Base-by-base conservation (phyloP, 2,888 invertebrate genomes). In the Tribolium freemani region DNA sequence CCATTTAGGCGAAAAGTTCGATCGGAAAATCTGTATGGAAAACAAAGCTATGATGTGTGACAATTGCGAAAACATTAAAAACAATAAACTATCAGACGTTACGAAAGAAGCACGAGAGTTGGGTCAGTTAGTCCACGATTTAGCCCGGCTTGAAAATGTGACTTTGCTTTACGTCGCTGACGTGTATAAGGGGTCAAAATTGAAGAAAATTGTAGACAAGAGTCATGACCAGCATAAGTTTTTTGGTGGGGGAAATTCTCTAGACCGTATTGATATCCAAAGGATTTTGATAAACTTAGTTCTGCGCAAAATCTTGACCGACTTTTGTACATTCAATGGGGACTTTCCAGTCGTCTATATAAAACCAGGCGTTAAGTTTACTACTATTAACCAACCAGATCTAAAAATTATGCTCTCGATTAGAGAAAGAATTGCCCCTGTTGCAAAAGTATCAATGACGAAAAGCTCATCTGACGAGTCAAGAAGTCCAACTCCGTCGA, bases 1-100 rank as follows among this genome's bases (percentile, higher is more conserved):
- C 78, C 96, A 97, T 86, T 95, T 97, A 84, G 96, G 96, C 1
- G 96, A 97, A 86, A 88, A 89, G 46, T 97, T 96, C 87, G 90
- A 92, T 76, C 87, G 93, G 44, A 89, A 91, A 5, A 87, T 90
- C 54, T 99, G 99, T 83, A 87, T 91, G 6, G 84, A 87, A 11
- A 90, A 92, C 78, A 88, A 88, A 9, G 84, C 84, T 31, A 93
- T 95, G 0, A 91, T 93, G 0, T 99, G 99, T 87, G 98, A 98
- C 86, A 97, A 96, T 87, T 99, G 99, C 82, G 87, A 90, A 63
- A 89, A 89, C 68, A 89, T 90, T 80, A 90, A 91, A 71, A 86
- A 88, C 44, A 90, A 88, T 76, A 88, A 89, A 51, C 71, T 73
- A 86, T 87, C 89, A 4, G 95, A 98, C 86, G 94, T 95, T 16